Percentiles rank a stretch among this genome's conserved stretches.
phyloP scores from a whole-genome alignment of 1,140 invertebrate species.

The Achatina immaculata region DNA sequence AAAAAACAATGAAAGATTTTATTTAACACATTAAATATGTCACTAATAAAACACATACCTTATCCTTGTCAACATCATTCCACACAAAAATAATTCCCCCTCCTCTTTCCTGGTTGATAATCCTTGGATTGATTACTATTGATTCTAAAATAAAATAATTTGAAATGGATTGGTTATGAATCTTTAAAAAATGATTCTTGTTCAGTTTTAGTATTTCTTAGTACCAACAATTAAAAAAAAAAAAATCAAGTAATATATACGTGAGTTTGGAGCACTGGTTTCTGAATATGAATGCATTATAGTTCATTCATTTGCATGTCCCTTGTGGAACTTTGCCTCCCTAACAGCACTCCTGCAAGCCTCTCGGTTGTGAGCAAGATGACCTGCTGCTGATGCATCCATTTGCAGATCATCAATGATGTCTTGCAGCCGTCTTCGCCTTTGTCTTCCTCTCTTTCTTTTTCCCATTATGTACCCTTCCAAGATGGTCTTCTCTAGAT shows the following conservation, averaged over 20 bases:
- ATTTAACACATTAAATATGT: conserved; percentile 13
- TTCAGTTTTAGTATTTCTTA: not conserved
- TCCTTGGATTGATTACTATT: conserved; percentile 35
- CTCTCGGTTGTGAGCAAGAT: too few relatives aligned
- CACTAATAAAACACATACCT: conserved; percentile 8
- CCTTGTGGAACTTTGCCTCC: too few relatives aligned
- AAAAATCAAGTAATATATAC: not conserved
- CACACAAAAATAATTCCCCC: conserved; percentile 61
- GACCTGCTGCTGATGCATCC: too few relatives aligned
- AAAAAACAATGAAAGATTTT: not conserved
- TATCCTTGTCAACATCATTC: conserved; percentile 55
- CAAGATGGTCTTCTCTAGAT: too few relatives aligned
- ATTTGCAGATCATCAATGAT: too few relatives aligned
- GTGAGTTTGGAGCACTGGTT: not conserved
- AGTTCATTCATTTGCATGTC: too few relatives aligned
- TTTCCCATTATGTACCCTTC: too few relatives aligned
- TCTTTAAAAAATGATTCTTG: not conserved
- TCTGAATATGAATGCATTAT: not conserved
- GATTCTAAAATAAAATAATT: conserved; percentile 23
- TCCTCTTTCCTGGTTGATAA: conserved; percentile 65
- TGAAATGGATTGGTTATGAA: not conserved
- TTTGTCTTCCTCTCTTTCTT: too few relatives aligned
- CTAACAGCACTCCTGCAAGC: too few relatives aligned
- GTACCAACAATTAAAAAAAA: not conserved
- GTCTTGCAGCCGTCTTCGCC: too few relatives aligned